A percentile compares a stretch with the other conserved stretches of the same genome.
Conservation (phyloP, 1,140 invertebrate species). For the Ganaspis sp. region DNA sequence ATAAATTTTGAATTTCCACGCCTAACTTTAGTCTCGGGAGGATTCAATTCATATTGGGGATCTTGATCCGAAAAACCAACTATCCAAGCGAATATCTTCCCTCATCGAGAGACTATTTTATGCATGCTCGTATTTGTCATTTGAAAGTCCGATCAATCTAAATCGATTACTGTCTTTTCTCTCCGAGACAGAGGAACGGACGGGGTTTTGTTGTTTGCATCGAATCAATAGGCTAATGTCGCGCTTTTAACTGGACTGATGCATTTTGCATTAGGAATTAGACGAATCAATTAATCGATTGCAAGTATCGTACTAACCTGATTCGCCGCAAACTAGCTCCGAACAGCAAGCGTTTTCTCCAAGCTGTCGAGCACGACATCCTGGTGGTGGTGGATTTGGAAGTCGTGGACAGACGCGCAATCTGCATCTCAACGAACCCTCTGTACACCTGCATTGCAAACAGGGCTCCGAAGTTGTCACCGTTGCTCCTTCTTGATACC, state of each 20-base stretch:
- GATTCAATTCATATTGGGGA: conserved; percentile 5
- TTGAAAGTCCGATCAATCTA: conserved; percentile 23
- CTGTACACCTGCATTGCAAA: conserved; percentile 84
- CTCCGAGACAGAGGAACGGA: too few relatives aligned
- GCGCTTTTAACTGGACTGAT: too few relatives aligned
- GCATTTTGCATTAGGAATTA: conserved; percentile 44
- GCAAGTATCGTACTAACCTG: conserved; percentile 72
- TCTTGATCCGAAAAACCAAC: conserved; percentile 19
- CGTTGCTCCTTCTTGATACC: conserved; percentile 79
- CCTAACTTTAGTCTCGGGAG: conserved; percentile 21
- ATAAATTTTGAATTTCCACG: conserved; percentile 25
- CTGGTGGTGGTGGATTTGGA: conserved; percentile 83
- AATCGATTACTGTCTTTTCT: conserved; percentile 8
- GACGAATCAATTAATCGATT: conserved; percentile 47
- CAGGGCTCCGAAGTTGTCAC: conserved; percentile 86
- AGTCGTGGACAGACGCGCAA: conserved; percentile 85
- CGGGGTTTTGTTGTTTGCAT: not conserved
- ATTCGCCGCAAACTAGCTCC: conserved; percentile 83
- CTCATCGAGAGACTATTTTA: not conserved
- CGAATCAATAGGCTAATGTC: too few relatives aligned
- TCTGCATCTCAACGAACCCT: conserved; percentile 84
- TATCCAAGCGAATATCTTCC: not conserved
- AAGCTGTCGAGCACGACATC: conserved; percentile 82
- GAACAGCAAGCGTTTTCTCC: conserved; percentile 84
- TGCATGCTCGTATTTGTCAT: conserved; percentile 21